These are phyloP conservation scores for Odocoileus hemionus DNA, from an alignment of 2,113 vertebrate genomes.

Conservation along the genomic window DNA sequence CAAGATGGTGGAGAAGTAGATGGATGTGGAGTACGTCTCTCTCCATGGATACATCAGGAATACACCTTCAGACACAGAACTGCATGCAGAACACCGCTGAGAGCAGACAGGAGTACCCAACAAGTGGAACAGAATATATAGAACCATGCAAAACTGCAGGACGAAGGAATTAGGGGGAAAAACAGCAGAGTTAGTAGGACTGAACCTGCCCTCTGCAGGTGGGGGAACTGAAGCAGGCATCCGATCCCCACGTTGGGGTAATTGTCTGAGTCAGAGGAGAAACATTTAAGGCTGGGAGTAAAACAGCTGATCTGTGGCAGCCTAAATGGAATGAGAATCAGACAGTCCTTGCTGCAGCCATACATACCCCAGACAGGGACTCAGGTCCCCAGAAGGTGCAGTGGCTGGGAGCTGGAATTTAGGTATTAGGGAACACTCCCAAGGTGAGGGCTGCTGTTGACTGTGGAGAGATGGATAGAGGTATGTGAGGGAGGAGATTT, in stretches of 20 bases:
- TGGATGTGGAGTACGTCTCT: neutral
- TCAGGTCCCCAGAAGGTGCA: neutral
- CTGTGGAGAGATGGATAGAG: rapidly evolving
- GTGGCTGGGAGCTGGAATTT: neutral
- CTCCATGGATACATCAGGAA: neutral
- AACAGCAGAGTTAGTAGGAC: neutral
- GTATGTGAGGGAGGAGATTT: neutral
- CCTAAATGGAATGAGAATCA: neutral
- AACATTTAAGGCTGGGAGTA: neutral
- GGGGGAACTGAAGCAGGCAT: neutral
- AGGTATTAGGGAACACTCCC: neutral
- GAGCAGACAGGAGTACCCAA: neutral
- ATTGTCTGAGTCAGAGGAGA: neutral
- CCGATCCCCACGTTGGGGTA: neutral
- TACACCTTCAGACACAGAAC: neutral
- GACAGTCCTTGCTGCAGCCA: neutral
- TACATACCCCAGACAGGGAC: neutral
- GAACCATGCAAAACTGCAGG: neutral
- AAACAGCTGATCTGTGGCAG: neutral
- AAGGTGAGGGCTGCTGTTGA: neutral
- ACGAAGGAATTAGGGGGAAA: neutral
- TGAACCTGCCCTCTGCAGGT: neutral
- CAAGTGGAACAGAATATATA: neutral
- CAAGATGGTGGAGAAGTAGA: neutral
- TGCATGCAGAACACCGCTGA: neutral